Evolutionary conservation across 1,140 invertebrate genomes (phyloP).

Genomic region (Leptinotarsa defecta): DNA sequence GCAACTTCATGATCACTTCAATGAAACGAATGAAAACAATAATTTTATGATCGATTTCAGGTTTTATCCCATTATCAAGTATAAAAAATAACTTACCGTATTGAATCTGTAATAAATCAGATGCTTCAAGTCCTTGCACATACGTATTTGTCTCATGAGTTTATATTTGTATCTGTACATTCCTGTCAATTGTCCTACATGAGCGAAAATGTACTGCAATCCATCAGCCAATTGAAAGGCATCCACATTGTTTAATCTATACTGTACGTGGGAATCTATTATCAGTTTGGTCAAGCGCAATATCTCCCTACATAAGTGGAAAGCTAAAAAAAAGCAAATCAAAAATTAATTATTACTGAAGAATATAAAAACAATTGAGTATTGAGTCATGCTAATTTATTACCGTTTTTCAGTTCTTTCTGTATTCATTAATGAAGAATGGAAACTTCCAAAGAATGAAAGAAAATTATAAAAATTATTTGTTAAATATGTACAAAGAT

Average conservation of each 20-base stretch:
- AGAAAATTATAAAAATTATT: too few relatives aligned
- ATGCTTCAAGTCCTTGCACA: constrained; percentile 99
- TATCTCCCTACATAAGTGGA: constrained; percentile 99
- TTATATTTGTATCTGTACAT: constrained; percentile 99
- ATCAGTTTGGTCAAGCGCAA: constrained; percentile 96
- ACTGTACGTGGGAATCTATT: constrained; percentile 99
- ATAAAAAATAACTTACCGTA: constrained; percentile 70
- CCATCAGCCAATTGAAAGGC: constrained; percentile 98
- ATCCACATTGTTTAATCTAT: constrained; percentile 98
- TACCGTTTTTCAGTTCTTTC: too few relatives aligned
- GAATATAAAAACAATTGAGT: too few relatives aligned
- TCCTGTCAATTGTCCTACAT: constrained; percentile 98
- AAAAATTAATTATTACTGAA: too few relatives aligned
- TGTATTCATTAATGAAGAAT: too few relatives aligned
- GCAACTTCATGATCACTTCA: too few relatives aligned
- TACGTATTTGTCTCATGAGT: constrained; percentile 98
- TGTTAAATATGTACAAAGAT: too few relatives aligned
- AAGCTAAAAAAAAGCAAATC: constrained; percentile 66
- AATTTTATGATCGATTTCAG: constrained; percentile 22
- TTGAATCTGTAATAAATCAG: constrained; percentile 99
- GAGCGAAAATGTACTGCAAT: constrained; percentile 99
- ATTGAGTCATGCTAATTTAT: too few relatives aligned
- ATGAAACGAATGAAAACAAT: too few relatives aligned
- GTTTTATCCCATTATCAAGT: too few relatives aligned
- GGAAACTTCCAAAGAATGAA: too few relatives aligned